Percentiles rank a stretch among this genome's conserved stretches.
Evolutionary conservation across 2,888 invertebrate genomes (phyloP).

Genomic region (Amphimallon solstitiale): DNA sequence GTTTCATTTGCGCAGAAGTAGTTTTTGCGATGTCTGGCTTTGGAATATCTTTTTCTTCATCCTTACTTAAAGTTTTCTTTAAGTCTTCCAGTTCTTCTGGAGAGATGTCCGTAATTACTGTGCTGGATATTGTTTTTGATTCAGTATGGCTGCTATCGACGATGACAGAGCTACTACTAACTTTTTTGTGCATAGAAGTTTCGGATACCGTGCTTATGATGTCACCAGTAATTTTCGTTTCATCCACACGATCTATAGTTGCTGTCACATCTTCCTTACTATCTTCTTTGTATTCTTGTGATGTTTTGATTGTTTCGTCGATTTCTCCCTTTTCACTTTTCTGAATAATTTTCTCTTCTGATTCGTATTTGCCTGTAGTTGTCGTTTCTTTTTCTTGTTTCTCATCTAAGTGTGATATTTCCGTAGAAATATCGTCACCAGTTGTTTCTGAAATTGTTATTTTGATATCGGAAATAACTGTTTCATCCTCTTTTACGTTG

Average conservation of each 20-base stretch:
- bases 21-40: conserved; percentile 29
- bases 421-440: conserved; percentile 27
- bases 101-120: conserved; percentile 46
- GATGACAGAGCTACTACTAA: conserved; percentile 40
- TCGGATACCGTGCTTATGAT: conserved; percentile 43
- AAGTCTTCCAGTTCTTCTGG: conserved; percentile 45
- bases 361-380: conserved; percentile 44
- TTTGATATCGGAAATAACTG: conserved; percentile 36
- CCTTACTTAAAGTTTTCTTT: conserved; percentile 40
- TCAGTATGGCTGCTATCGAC: conserved; percentile 48
- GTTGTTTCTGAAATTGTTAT: conserved; percentile 42
- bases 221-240: conserved; percentile 51
- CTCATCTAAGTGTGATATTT: conserved; percentile 39
- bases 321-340: conserved; percentile 42
- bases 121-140: conserved; percentile 48
- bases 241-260: conserved; percentile 49
- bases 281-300: conserved; percentile 45
- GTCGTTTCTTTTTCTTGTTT: conserved; percentile 40
- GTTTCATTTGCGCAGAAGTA: conserved; percentile 55
- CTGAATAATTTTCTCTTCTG: conserved; percentile 41
- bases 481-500: conserved; percentile 29
- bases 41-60: conserved; percentile 38
- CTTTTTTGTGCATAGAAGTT: conserved; percentile 41
- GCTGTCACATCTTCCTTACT: conserved; percentile 47
- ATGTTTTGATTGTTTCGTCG: conserved; percentile 32